Base-by-base conservation (phyloP, 1,140 invertebrate genomes). In the Drosophila aff. region DNA sequence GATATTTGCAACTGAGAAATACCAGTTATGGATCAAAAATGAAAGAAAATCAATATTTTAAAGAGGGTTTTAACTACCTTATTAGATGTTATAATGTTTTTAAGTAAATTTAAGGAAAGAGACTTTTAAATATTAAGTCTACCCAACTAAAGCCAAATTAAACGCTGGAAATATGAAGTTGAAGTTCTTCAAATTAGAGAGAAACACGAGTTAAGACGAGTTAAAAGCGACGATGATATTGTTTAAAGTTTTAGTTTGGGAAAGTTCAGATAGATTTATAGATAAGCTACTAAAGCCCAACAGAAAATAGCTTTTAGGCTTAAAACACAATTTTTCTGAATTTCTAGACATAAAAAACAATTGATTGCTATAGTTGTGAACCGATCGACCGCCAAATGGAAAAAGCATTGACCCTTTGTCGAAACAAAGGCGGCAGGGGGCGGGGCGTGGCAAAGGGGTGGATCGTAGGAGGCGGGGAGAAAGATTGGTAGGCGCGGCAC, bases 341-440 rank as follows among this genome's bases (percentile, higher is more conserved):
- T 31, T 26, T 36, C 36, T 3, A 13, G 11, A 0, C 2, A 43
- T 31, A 10, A 31, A n/a, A 43, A 21, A 3, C 23, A 1, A 38
- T 55, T 21, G 7, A 23, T 64, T 18, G 9, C 3, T 36, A 6
- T 63, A 5, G 33, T 72, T 58, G 33, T 36, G 2, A 13, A 38
- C 26, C 50, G 33, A 71, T 49, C 71, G 72, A 72, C 72, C 76
- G 41, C 78, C 66, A 81, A 85, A 75, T 53, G 52, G 26, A 67
- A 72, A 62, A 84, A 82, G 44, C 82, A 86, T 86, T 86, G 82
- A 86, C 82, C 82, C 82, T 82, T 86, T 75, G 61, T 58, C 68
- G 46, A 58, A 52, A 65, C 62, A 83, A 76, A 26, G 44, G 57
- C 28, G 40, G 2, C 8, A 6, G 15, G 36, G 53, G 23, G 68